A percentile compares a stretch with the other conserved stretches of the same genome.
Conservation (phyloP, 2,888 invertebrate species). For the Diaphora mendica region DNA sequence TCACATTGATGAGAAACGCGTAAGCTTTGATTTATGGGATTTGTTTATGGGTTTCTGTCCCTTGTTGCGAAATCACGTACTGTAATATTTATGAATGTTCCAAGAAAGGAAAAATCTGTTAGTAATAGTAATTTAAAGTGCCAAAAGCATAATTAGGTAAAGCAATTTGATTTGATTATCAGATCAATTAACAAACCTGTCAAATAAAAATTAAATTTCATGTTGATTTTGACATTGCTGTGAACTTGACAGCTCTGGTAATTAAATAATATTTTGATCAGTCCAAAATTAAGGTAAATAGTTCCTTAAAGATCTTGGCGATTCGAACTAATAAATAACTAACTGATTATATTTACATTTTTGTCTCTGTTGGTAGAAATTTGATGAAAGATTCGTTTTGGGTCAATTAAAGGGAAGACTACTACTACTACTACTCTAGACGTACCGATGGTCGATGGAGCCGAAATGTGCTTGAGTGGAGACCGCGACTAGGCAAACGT, state of each 20-base stretch:
- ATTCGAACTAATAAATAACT: neutral
- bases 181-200: neutral
- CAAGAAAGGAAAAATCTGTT: neutral
- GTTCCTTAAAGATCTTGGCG: neutral
- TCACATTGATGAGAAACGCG: slow-evolving; percentile 3
- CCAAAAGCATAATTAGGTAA: neutral
- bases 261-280: neutral
- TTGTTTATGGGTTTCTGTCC: neutral
- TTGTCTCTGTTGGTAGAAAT: neutral
- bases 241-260: neutral
- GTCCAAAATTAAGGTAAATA: neutral
- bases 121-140: neutral
- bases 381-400: too few species aligned
- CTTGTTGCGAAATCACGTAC: neutral
- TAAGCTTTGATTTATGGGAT: slow-evolving; percentile 11
- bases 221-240: neutral
- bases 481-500: too few species aligned
- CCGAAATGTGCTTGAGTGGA: too few species aligned
- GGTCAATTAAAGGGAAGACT: too few species aligned
- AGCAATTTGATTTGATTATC: neutral
- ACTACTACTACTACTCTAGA: too few species aligned
- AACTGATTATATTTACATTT: neutral
- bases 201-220: neutral
- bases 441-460: too few species aligned
- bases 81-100: neutral